A percentile compares a stretch with the other conserved stretches of the same genome.
These are phyloP conservation scores for Hemiprocne comata DNA, from an alignment of 2,113 vertebrate genomes.

Conservation along the genomic window DNA sequence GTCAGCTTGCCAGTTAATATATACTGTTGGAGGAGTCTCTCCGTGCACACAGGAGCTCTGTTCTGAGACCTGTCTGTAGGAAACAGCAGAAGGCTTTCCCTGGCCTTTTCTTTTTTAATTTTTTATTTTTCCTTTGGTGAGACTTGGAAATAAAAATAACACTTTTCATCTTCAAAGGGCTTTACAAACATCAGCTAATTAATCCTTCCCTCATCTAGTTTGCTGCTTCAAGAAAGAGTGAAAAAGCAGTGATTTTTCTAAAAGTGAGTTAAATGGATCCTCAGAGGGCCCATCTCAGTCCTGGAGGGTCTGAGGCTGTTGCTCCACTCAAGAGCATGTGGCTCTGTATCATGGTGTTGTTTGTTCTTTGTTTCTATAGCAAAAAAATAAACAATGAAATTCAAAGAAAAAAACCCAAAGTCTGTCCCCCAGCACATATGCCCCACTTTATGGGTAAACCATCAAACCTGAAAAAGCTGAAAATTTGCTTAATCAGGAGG, in stretches of 20 bases:
- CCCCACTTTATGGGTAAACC: not conserved
- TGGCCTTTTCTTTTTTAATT: not conserved
- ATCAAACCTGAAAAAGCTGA: not conserved
- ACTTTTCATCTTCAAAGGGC: slow-evolving; percentile 59
- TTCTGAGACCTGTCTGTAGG: not conserved
- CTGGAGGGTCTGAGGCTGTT: not conserved
- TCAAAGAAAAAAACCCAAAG: not conserved
- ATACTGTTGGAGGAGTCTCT: not conserved
- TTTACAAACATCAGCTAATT: slow-evolving; percentile 56
- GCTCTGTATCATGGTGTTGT: not conserved
- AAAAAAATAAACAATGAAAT: not conserved
- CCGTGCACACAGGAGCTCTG: not conserved
- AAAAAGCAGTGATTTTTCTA: slow-evolving; percentile 13
- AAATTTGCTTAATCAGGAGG: not conserved
- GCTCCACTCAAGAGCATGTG: not conserved
- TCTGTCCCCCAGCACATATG: not conserved
- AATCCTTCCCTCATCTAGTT: not conserved
- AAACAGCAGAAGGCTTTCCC: not conserved
- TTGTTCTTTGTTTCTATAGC: slow-evolving; percentile 6
- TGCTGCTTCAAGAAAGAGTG: slow-evolving; percentile 34
- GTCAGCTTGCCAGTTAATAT: not conserved
- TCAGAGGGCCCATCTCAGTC: not conserved
- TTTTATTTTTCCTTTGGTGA: not conserved
- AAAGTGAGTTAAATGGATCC: not conserved
- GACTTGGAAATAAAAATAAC: slow-evolving; percentile 59